Evolutionary conservation across 2,888 invertebrate genomes (phyloP).

Genomic region (Volucella inflata): DNA sequence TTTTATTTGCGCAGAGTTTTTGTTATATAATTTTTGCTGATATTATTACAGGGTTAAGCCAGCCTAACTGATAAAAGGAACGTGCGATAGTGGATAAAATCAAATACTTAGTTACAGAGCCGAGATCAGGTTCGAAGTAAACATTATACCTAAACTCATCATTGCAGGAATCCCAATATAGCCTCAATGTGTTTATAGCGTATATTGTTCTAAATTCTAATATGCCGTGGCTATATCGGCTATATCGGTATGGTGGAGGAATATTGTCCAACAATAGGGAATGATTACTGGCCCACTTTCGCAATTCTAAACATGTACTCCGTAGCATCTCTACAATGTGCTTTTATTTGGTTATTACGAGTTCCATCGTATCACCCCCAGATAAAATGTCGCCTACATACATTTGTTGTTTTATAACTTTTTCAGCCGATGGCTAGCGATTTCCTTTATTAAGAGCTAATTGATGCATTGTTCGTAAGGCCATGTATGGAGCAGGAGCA

Average conservation of each 20-base stretch:
- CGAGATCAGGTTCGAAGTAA: no score
- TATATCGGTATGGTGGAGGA: no score
- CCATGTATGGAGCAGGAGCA: conserved; percentile 3
- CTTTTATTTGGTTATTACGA: conserved; percentile 15
- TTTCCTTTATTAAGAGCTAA: conserved; percentile 44
- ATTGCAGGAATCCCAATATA: conserved; percentile 37
- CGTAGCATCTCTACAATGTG: conserved; percentile 17
- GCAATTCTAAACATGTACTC: conserved; percentile 31
- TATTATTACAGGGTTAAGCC: conserved; percentile 19
- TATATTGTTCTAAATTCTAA: conserved; percentile 17
- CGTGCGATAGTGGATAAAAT: conserved; percentile 53
- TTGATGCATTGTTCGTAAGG: conserved; percentile 21
- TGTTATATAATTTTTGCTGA: conserved; percentile 14
- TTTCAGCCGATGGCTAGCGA: conserved; percentile 29
- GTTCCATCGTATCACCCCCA: conserved; percentile 5
- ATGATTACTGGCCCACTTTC: conserved; percentile 53
- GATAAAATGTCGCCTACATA: conserved; percentile 30
- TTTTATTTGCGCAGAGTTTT: background rate
- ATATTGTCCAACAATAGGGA: conserved; percentile 21
- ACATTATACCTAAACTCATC: conserved; percentile 43
- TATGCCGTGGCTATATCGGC: no score
- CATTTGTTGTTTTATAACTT: conserved; percentile 16
- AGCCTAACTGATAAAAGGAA: conserved; percentile 30
- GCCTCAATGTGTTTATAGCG: conserved; percentile 27
- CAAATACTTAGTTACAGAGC: conserved; percentile 30